Evolutionary conservation across 2,888 invertebrate species (phyloP).

Genomic region (Rambutsinella grinnellia): DNA sequence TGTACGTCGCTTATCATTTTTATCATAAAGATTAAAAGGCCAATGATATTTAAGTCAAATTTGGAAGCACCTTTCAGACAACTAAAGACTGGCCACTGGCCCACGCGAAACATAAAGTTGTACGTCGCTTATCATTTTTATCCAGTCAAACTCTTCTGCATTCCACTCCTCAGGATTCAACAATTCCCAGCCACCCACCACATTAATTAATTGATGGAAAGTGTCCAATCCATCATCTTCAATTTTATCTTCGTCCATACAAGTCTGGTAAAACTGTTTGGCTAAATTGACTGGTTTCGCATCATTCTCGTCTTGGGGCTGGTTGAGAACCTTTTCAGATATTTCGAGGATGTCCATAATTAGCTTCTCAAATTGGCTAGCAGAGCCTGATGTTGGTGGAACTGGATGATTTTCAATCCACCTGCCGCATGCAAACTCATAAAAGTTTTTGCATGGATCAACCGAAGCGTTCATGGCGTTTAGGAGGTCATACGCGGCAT

Average conservation of each 20-base stretch:
- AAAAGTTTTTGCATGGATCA: slow-evolving; percentile 62
- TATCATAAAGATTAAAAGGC: too few species aligned
- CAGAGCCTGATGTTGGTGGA: slow-evolving; percentile 43
- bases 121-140: slow-evolving; percentile 33
- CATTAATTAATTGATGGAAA: slow-evolving; percentile 22
- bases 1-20: slow-evolving; percentile 34
- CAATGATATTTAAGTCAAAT: too few species aligned
- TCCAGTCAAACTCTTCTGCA: slow-evolving; percentile 36
- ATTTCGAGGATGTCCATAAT: slow-evolving; percentile 57
- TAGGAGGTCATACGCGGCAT: slow-evolving; percentile 54
- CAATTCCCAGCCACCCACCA: slow-evolving; percentile 57
- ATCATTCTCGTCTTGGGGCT: slow-evolving; percentile 40
- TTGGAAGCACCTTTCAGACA: too few species aligned
- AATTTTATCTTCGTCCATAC: slow-evolving; percentile 50
- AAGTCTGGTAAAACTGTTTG: slow-evolving; percentile 58
- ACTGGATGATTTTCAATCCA: slow-evolving; percentile 59
- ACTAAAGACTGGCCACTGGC: too few species aligned
- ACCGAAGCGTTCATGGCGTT: slow-evolving; percentile 57
- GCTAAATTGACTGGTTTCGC: slow-evolving; percentile 60
- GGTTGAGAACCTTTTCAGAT: slow-evolving; percentile 58
- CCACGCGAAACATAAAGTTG: too few species aligned
- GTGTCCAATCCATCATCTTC: slow-evolving; percentile 50
- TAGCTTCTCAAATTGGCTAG: slow-evolving; percentile 57
- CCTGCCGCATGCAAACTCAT: slow-evolving; percentile 56
- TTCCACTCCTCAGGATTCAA: slow-evolving; percentile 42